phyloP scores from a whole-genome alignment of 2,888 invertebrate genomes.

The Harpagoxenus sublaevis region DNA sequence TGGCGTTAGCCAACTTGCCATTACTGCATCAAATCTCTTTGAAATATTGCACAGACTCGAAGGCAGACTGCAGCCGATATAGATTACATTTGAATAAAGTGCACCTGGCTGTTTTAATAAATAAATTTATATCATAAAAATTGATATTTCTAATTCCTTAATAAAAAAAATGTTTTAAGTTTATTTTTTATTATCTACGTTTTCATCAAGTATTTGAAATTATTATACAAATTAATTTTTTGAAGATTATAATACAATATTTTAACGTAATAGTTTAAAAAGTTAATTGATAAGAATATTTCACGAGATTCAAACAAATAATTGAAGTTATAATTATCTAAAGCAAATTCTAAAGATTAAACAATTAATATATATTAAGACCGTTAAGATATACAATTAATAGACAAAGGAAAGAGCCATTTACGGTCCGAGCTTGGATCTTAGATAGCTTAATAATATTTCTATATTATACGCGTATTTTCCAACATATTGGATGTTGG shows the following conservation, averaged over 20 bases:
- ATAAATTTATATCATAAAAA: not conserved
- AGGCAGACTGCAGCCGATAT: constrained; percentile 15
- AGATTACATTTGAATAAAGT: constrained; percentile 3
- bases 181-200: not conserved
- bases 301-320: not conserved
- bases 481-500: no score
- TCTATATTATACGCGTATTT: no score
- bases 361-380: no score
- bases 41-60: constrained; percentile 39
- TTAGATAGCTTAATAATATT: no score
- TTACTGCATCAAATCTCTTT: constrained; percentile 47
- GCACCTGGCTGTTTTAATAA: not conserved
- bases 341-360: not conserved
- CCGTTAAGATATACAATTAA: no score
- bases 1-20: constrained; percentile 51
- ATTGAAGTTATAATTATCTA: not conserved
- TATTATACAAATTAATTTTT: not conserved
- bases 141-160: not conserved
- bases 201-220: not conserved
- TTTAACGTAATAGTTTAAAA: not conserved
- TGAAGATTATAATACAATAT: not conserved
- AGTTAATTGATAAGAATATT: not conserved
- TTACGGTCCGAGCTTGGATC: no score
- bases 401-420: no score
- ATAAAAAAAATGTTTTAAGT: not conserved